Evolutionary conservation across 2,113 vertebrate genomes (phyloP), one percentile per base, ranked within the genome.

Genomic region (Corythoichthys intestinalis): DNA sequence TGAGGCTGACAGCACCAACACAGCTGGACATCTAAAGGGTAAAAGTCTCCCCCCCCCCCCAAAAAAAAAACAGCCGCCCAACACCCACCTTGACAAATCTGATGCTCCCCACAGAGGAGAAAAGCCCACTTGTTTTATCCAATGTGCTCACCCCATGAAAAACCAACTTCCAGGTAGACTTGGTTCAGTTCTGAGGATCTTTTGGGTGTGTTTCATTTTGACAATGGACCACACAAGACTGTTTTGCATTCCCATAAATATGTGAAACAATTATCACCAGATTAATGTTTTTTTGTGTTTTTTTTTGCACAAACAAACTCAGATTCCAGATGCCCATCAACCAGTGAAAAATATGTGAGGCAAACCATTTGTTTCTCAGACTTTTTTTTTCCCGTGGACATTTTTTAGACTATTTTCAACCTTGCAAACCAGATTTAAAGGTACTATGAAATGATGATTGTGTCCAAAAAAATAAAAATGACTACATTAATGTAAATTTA

Each of bases 1-100:
- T 87, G 81, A 70, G 77, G 67, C 76, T 87, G 89, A 91, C 87
- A 89, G 80, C 75, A 85, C 78, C 89, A 90, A 92, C 86, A 91
- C 90, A 91, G 89, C 87, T 90, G 88, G 73, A 28, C 69, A 70
- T 62, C 65, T 44, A 60, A 44, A 41, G 73, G 69, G 54, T 44
- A 15, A 34, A 39, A 48, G 62, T 47, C 20, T 63, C 20, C n/a
- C 44, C 38, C n/a, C 41, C 9, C 20, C 58, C 15, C 34, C 0
- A 28, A 44, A 57, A 28, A 17, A 66, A 15, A 66, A 58, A n/a
- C 71, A 64, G 52, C 59, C 39, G 49, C 76, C 10, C 6, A 59
- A 62, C 54, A 71, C 62, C 39, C 48, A 63, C 60, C 47, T 50
- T 76, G 63, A 71, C 74, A 75, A 85, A 74, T 77, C 63, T 38